Evolutionary conservation across 2,888 invertebrate genomes (phyloP).

Genomic region (Drymonia ruficornis): DNA sequence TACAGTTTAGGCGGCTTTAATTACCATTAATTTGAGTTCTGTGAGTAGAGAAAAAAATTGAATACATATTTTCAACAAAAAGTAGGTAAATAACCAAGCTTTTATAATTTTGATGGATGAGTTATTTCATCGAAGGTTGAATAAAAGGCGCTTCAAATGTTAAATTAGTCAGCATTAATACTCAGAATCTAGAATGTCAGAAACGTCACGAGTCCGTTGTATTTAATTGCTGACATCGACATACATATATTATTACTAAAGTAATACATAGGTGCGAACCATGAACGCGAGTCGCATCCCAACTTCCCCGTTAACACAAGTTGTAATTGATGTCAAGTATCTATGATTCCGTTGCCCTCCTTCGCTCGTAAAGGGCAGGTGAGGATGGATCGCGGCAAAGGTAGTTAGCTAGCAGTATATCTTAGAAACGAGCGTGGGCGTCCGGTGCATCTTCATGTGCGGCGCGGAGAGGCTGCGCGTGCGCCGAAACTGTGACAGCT

Average conservation of each 20-base stretch:
- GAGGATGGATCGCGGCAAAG: constrained; percentile 14
- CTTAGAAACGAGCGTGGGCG: constrained; percentile 26
- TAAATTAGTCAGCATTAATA: too few species aligned
- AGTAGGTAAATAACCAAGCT: too few species aligned
- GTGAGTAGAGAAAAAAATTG: too few species aligned
- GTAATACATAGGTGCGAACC: too few species aligned
- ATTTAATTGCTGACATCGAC: not conserved
- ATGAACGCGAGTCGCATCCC: not conserved
- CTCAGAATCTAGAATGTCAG: too few species aligned
- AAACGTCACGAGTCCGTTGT: too few species aligned
- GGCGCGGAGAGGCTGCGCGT: constrained; percentile 57
- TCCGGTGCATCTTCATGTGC: constrained; percentile 27
- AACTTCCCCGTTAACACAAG: constrained; percentile 23
- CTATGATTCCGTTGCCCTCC: constrained; percentile 30
- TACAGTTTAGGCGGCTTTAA: too few species aligned
- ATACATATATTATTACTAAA: not conserved
- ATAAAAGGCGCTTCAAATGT: too few species aligned
- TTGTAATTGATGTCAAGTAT: constrained; percentile 37
- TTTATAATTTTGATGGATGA: too few species aligned
- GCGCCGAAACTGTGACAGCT: constrained; percentile 73
- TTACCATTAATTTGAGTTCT: too few species aligned
- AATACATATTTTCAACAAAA: too few species aligned
- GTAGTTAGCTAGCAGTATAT: constrained; percentile 26
- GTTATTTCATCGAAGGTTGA: too few species aligned
- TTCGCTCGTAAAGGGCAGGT: constrained; percentile 30